Base-by-base conservation (phyloP, 2,797 vertebrate genomes). In the Ara ararauna region DNA sequence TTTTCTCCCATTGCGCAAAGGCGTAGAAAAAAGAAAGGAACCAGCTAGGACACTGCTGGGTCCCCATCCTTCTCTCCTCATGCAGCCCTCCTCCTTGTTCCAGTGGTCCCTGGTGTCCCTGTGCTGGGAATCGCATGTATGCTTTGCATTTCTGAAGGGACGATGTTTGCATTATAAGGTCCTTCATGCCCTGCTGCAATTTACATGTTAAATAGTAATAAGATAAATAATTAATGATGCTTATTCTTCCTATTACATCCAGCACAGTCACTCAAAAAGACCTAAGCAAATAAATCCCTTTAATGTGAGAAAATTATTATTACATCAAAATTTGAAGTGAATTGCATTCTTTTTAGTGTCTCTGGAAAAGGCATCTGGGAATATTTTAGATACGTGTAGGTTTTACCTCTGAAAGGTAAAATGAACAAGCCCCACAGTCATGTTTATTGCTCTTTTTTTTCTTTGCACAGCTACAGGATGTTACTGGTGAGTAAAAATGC, bases 201-300 rank as follows among this genome's bases (percentile, higher is more conserved):
- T 70, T 67, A 44, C 32, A 19, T 79, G 23, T 74, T 82, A 85
- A 90, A 62, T 76, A 92, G 48, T 58, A 83, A 61, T 36, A 83
- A 34, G 45, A 58, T 82, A 82, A 89, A 75, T 53, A 75, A 81
- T 94, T 93, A 81, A 73, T 87, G 50, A 75, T 73, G 47, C 27
- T 77, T 85, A 65, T 71, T 90, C 81, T 78, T 83, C 58, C 54
- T 83, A 40, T 36, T 87, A 62, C 27, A 12, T 29, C 50, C 34
- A 81, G 27, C 24, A 58, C 24, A 89, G n/a, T 72, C 4, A 56
- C 42, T 87, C 40, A 85, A 80, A 87, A 92, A 75, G 21, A 47
- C 36, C 29, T 73, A 81, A 80, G 38, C 26, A 85, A 87, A 90
- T 64, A 76, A 85, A 87, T 42, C 26, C 29, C 44, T 85, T 91